phyloP scores from a whole-genome alignment of 1,140 invertebrate species.

The Ceratosolen fusciceps region DNA sequence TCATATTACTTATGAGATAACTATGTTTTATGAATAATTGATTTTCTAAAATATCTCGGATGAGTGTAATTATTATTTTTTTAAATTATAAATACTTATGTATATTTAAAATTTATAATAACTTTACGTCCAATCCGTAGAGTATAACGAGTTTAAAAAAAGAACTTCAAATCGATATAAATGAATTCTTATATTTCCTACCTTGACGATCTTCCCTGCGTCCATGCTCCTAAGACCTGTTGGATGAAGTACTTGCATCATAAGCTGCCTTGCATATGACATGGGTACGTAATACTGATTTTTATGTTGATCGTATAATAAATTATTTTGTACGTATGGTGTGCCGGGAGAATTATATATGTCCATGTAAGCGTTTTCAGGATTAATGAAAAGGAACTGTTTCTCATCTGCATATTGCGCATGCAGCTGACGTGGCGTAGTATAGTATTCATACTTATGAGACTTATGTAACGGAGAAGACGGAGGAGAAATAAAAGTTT shows the following conservation, averaged over 20 bases:
- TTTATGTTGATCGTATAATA: slow-evolving; percentile 54
- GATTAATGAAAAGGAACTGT: slow-evolving; percentile 61
- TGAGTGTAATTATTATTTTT: too few species aligned
- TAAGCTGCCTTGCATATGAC: slow-evolving; percentile 54
- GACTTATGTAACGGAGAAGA: not conserved
- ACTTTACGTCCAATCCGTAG: too few species aligned
- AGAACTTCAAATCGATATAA: too few species aligned
- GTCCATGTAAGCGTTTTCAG: slow-evolving; percentile 58
- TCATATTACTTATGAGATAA: too few species aligned
- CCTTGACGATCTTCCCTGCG: slow-evolving; percentile 57
- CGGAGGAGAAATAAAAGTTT: not conserved
- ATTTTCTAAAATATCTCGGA: too few species aligned
- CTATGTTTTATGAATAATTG: too few species aligned
- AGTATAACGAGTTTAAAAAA: too few species aligned
- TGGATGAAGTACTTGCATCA: slow-evolving; percentile 58
- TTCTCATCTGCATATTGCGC: slow-evolving; percentile 31
- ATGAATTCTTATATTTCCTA: slow-evolving; percentile 21
- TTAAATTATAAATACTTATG: too few species aligned
- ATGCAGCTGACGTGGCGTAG: not conserved
- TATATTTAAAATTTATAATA: too few species aligned
- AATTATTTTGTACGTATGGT: slow-evolving; percentile 61
- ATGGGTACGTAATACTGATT: slow-evolving; percentile 58
- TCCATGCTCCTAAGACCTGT: slow-evolving; percentile 51
- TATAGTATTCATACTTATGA: slow-evolving; percentile 18
- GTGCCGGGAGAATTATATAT: slow-evolving; percentile 55